Evolutionary conservation across 2,113 vertebrate species (phyloP), one percentile per base, ranked within the genome.

Genomic region (Parotia lawesii): DNA sequence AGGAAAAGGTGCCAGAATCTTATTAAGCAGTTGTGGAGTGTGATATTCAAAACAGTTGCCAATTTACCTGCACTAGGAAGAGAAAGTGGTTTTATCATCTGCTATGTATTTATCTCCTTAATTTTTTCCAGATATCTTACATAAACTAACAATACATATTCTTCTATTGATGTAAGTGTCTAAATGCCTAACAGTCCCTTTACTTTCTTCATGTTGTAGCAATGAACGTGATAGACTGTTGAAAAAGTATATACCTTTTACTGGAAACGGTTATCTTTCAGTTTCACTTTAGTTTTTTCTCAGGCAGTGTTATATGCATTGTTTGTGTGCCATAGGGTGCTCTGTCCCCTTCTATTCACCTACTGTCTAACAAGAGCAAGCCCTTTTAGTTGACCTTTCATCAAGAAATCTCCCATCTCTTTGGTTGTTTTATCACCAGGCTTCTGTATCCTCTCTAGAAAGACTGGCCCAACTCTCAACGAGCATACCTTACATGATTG

Each of bases 211-310:
- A 20, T 64, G 24, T 80, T 66, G 24, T 56, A 44, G 31, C 67
- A 90, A 40, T 70, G 42, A 85, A 79, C 64, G 58, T 27, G 56
- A 58, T 22, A 58, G 29, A 51, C 11, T 56, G 35, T 60, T 91
- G 71, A 65, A 82, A 73, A 73, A 76, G 16, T 73, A 48, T 83
- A 94, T 89, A 33, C 22, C 58, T 62, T 76, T 95, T 87, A 89
- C 78, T 94, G 51, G 74, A 89, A 93, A 83, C 64, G 6, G 8
- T 37, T 80, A 14, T 58, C 71, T 94, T 91, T 83, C 81, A 66
- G 71, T 94, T 96, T 94, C 87, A 66, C 20, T 94, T 92, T 15
- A 38, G 56, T 85, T 91, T 89, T 73, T 29, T 33, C 44, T 79
- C 54, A 54, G 28, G 5, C 8, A 11, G 24, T 54, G 24, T 19